These are phyloP conservation scores for Danionella cerebrum DNA, from an alignment of 2,113 vertebrate genomes.

Conservation along the genomic window DNA sequence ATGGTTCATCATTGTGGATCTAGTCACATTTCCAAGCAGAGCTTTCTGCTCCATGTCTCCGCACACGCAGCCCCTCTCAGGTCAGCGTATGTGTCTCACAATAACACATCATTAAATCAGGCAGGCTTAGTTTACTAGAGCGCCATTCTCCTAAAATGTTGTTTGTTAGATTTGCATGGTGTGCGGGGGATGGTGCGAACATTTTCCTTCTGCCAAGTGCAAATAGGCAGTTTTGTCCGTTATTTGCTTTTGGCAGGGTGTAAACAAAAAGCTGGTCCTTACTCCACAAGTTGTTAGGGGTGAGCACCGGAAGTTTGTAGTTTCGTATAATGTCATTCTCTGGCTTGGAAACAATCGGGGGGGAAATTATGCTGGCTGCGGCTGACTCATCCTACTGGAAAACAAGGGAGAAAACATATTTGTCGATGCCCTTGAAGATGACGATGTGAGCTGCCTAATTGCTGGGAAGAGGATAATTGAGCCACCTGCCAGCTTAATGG, in stretches of 20 bases:
- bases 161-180: slow-evolving; percentile 33
- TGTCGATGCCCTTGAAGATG: slow-evolving; percentile 37
- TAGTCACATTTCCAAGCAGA: background rate
- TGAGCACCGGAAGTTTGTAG: slow-evolving; percentile 22
- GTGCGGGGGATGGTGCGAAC: slow-evolving; percentile 32
- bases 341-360: slow-evolving; percentile 28
- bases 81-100: background rate
- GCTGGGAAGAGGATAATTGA: slow-evolving; percentile 47
- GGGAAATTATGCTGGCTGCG: slow-evolving; percentile 18
- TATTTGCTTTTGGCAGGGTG: slow-evolving; percentile 28
- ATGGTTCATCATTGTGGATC: background rate
- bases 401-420: slow-evolving; percentile 39
- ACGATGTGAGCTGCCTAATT: slow-evolving; percentile 41
- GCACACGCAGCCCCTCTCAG: background rate
- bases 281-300: slow-evolving; percentile 23
- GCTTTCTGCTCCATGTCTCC: background rate
- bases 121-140: slow-evolving; percentile 26
- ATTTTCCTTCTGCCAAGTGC: slow-evolving; percentile 38
- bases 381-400: slow-evolving; percentile 36
- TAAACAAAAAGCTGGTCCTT: slow-evolving; percentile 31
- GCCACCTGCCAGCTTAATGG: slow-evolving; percentile 43
- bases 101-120: slow-evolving; percentile 42
- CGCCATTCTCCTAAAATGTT: slow-evolving; percentile 20
- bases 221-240: slow-evolving; percentile 38
- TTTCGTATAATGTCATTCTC: slow-evolving; percentile 25